A percentile compares a stretch with the other conserved stretches of the same genome.
Conservation (phyloP, 2,113 vertebrate genomes). For the Fregetta grallaria region DNA sequence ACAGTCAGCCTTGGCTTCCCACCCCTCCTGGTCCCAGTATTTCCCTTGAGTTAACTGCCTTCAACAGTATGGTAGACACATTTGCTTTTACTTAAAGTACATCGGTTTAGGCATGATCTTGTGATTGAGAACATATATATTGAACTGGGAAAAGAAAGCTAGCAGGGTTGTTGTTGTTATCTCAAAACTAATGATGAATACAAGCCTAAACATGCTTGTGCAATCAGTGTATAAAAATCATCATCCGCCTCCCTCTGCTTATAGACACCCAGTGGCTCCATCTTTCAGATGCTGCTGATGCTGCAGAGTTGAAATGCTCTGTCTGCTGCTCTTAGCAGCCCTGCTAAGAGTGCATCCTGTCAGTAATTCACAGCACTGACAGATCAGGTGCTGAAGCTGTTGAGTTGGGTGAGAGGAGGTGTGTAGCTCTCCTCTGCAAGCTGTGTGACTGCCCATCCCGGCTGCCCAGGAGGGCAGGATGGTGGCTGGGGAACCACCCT, state of each 20-base stretch:
- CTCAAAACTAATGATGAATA: not conserved
- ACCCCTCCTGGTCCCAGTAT: not conserved
- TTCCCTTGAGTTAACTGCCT: not conserved
- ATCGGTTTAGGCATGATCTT: not conserved
- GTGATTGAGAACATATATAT: not conserved
- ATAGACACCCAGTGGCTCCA: not conserved
- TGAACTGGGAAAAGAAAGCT: not conserved
- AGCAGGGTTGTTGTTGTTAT: not conserved
- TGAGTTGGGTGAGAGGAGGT: not conserved
- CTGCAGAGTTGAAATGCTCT: not conserved
- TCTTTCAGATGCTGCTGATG: not conserved
- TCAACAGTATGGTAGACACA: not conserved
- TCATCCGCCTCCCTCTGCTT: not conserved
- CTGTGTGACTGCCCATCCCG: not conserved
- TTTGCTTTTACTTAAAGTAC: not conserved
- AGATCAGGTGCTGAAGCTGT: not conserved
- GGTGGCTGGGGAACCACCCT: fast-evolving
- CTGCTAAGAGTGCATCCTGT: not conserved
- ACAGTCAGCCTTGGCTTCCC: not conserved
- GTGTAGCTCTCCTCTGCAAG: no score
- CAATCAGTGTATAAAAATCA: not conserved
- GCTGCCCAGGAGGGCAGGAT: not conserved
- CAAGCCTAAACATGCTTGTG: not conserved
- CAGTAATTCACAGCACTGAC: not conserved
- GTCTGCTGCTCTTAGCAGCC: not conserved